These are phyloP conservation scores for Drosophila cognata DNA, from an alignment of 2,888 invertebrate genomes.

Conservation along the genomic window DNA sequence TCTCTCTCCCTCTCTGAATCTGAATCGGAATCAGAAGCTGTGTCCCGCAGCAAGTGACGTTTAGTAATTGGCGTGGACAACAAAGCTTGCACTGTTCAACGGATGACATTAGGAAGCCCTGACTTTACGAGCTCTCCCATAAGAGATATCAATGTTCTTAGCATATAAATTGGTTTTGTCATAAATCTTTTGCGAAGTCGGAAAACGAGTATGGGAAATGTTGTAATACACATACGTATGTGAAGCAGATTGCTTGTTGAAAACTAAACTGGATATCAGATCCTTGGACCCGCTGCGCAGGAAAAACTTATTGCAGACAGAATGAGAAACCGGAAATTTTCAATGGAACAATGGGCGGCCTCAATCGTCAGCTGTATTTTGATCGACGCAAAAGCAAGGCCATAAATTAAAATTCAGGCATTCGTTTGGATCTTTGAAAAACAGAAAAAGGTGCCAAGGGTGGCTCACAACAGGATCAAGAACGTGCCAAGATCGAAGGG, in stretches of 20 bases:
- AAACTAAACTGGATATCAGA: conserved; percentile 45
- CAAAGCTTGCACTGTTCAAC: conserved; percentile 30
- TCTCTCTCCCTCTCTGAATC: not conserved
- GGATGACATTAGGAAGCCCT: conserved; percentile 43
- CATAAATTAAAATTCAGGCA: conserved; percentile 59
- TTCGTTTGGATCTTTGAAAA: conserved; percentile 20
- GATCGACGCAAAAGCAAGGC: conserved; percentile 34
- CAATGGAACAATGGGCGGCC: conserved; percentile 20
- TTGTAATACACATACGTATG: conserved; percentile 7
- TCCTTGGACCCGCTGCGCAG: conserved; percentile 13
- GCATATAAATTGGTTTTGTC: conserved; percentile 57
- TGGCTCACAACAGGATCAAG: conserved; percentile 44
- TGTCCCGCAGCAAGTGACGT: conserved; percentile 29
- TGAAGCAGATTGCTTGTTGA: conserved; percentile 15
- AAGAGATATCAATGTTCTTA: conserved; percentile 49
- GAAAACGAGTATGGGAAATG: conserved; percentile 54
- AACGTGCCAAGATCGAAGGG: conserved; percentile 68
- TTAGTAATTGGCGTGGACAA: conserved; percentile 64
- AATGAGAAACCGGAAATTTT: conserved; percentile 25
- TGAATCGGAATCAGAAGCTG: conserved; percentile 15
- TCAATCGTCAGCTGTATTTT: conserved; percentile 58
- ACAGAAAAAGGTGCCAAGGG: conserved; percentile 26
- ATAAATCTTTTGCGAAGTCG: conserved; percentile 56
- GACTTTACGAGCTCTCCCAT: conserved; percentile 35
- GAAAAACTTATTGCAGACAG: not conserved